These are phyloP conservation scores for Rachycentron canadum DNA, from an alignment of 2,797 vertebrate genomes.

Conservation along the genomic window DNA sequence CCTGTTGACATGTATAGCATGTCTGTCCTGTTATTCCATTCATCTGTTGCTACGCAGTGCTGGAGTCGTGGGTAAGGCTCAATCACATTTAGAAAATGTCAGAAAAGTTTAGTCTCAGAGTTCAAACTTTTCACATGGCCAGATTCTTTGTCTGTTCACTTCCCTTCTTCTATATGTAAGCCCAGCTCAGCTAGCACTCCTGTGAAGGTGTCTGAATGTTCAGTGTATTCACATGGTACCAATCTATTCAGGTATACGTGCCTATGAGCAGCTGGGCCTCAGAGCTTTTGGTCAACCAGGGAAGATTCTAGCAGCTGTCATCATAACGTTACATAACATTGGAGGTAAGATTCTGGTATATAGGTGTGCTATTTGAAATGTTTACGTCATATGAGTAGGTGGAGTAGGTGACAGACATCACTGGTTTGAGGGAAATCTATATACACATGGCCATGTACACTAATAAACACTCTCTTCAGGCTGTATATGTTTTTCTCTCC, in stretches of 20 bases:
- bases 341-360: conserved; percentile 82
- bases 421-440: background rate
- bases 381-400: background rate
- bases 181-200: too few species aligned
- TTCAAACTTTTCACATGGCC: background rate
- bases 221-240: background rate
- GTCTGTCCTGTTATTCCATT: conserved; percentile 90
- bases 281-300: conserved; percentile 88
- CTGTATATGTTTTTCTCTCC: conserved; percentile 31
- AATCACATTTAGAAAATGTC: background rate
- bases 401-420: background rate
- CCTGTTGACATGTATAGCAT: conserved; percentile 87
- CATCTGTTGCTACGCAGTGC: conserved; percentile 90
- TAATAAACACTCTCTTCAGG: background rate
- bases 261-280: conserved; percentile 90
- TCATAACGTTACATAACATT: conserved; percentile 91
- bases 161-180: background rate
- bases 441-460: background rate
- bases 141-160: background rate
- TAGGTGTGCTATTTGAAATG: background rate
- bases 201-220: background rate
- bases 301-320: conserved; percentile 86
- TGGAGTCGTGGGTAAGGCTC: conserved; percentile 88
- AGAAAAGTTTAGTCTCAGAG: background rate
- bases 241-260: conserved; percentile 85